Conservation (phyloP, 2,797 vertebrate genomes). For the Nannoperca obscura region DNA sequence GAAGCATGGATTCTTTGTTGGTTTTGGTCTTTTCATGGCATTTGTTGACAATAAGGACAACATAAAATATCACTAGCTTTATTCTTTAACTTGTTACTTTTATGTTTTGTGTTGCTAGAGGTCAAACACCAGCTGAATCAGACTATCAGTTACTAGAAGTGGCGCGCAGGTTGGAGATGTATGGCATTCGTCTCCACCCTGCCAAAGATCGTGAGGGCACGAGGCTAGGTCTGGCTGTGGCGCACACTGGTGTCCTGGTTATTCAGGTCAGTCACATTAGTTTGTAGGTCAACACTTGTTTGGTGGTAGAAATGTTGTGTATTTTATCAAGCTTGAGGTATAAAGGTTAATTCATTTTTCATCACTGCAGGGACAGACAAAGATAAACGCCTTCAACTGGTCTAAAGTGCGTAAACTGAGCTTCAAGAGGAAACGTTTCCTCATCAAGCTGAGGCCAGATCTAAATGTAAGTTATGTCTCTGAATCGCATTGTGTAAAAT, state of each 20-base stretch:
- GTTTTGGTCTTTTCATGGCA: conserved; percentile 7
- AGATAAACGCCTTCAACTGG: conserved; percentile 99
- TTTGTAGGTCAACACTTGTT: background rate
- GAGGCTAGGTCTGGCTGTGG: conserved; percentile 93
- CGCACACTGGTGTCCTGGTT: conserved; percentile 95
- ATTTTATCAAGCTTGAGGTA: conserved; percentile 5
- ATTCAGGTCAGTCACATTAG: conserved; percentile 89
- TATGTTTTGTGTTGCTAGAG: conserved; percentile 82
- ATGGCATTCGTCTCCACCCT: conserved; percentile 93
- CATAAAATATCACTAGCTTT: background rate
- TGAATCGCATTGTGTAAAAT: background rate
- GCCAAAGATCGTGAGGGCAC: conserved; percentile 97
- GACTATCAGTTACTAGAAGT: conserved; percentile 97
- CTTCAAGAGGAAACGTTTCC: conserved; percentile 98
- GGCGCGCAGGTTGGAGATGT: conserved; percentile 95
- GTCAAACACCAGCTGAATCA: conserved; percentile 96
- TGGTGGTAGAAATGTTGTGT: background rate
- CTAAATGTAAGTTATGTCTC: conserved; percentile 89
- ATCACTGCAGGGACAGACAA: conserved; percentile 90
- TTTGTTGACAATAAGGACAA: background rate
- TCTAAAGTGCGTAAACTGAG: conserved; percentile 98
- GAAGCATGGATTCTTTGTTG: too few species aligned
- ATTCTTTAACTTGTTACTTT: background rate
- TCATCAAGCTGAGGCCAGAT: conserved; percentile 95
- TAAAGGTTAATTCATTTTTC: background rate